These are phyloP conservation scores for Spea multiplicata DNA, from an alignment of 2,113 vertebrate species.

Conservation along the genomic window DNA sequence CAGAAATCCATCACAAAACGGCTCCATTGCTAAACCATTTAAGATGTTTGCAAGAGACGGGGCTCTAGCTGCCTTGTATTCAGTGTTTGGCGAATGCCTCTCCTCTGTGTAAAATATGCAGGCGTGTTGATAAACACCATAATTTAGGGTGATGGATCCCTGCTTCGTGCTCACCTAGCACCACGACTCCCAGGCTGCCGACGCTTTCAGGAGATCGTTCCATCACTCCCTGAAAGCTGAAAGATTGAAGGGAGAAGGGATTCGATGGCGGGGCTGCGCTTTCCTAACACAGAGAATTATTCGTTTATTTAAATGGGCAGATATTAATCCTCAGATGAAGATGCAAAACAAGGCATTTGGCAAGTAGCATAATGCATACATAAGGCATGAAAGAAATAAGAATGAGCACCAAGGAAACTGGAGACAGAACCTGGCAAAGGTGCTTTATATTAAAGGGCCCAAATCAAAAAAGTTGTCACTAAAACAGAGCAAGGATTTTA, in stretches of 20 bases:
- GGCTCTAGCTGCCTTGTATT: neutral
- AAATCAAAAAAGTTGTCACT: too few species aligned
- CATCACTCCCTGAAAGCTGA: conserved; percentile 9
- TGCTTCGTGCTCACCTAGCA: conserved; percentile 1
- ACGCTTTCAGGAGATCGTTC: conserved; percentile 28
- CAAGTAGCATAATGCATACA: neutral
- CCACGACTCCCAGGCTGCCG: conserved; percentile 20
- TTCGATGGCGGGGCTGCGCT: neutral
- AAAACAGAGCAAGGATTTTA: too few species aligned
- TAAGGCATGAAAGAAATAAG: neutral
- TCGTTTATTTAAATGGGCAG: conserved; percentile 29
- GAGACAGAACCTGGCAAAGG: neutral
- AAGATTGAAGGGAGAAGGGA: conserved; percentile 8
- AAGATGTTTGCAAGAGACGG: neutral
- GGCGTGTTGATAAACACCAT: conserved; percentile 27
- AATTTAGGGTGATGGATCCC: conserved; percentile 34
- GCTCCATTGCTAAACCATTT: too few species aligned
- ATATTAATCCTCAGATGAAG: conserved; percentile 27
- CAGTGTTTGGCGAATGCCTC: neutral
- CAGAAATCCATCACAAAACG: neutral
- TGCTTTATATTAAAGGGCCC: too few species aligned
- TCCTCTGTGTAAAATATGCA: conserved; percentile 17
- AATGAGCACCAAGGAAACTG: neutral
- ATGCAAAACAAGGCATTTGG: neutral
- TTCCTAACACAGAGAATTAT: conserved; percentile 26